Percentiles rank a stretch among this genome's conserved stretches.
Evolutionary conservation across 2,797 vertebrate genomes (phyloP).

Genomic region (Lutra lutra): DNA sequence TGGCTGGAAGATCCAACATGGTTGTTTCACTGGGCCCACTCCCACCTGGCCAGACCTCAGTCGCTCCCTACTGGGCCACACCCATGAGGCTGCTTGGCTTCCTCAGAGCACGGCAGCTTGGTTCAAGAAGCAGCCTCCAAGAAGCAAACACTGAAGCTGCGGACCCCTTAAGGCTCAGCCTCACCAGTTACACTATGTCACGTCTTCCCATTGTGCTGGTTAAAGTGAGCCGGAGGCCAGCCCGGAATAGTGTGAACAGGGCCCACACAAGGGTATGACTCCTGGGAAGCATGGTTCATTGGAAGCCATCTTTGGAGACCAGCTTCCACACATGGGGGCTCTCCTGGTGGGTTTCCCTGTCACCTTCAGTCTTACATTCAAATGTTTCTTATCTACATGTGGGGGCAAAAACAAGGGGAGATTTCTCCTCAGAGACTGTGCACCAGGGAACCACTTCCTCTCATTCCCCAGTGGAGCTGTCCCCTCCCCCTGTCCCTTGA

Average conservation of each 20-base stretch:
- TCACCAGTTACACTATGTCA: not conserved
- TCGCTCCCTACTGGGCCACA: not conserved
- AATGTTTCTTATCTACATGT: not conserved
- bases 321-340: not conserved
- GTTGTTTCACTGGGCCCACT: accelerated
- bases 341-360: too few relatives aligned
- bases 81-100: not conserved
- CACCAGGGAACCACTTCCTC: not conserved
- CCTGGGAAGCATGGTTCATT: not conserved
- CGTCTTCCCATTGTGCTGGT: not conserved
- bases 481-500: not conserved
- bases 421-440: not conserved
- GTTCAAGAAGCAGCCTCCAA: not conserved
- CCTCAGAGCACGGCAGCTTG: not conserved
- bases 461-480: not conserved
- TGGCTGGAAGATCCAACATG: too few relatives aligned
- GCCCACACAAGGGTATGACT: too few relatives aligned
- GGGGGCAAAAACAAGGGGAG: not conserved
- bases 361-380: accelerated
- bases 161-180: not conserved
- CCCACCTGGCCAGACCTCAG: not conserved
- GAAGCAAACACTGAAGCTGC: not conserved
- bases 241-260: not conserved
- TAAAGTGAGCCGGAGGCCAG: not conserved
- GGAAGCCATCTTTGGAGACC: not conserved